Conservation (phyloP, 2,797 vertebrate genomes). For the Spinibarbus caldwelli region DNA sequence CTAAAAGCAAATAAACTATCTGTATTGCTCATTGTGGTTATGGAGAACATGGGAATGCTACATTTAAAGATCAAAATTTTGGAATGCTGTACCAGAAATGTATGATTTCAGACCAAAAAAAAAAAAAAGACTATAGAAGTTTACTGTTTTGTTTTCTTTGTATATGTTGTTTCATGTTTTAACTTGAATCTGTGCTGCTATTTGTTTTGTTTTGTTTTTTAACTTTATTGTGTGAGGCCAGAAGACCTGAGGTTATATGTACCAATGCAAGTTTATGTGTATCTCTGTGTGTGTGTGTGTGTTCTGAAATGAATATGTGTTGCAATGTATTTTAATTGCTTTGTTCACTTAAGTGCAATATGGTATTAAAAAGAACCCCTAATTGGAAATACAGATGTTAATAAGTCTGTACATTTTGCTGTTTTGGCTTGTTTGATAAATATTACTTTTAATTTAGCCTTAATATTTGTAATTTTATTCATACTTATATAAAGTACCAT, state of each 20-base stretch:
- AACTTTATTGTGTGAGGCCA: conserved; percentile 25
- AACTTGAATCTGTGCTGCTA: conserved; percentile 42
- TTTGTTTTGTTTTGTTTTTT: neutral
- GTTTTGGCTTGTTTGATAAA: conserved; percentile 27
- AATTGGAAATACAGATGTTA: conserved; percentile 22
- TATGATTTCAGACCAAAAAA: conserved; percentile 9
- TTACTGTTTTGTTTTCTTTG: conserved; percentile 25
- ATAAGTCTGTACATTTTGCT: neutral
- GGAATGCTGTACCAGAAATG: conserved; percentile 12
- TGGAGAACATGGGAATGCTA: neutral
- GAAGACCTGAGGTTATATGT: neutral
- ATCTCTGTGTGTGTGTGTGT: conserved; percentile 26
- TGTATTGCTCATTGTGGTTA: conserved; percentile 13
- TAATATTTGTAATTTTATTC: neutral
- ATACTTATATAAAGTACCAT: neutral
- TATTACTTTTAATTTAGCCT: neutral
- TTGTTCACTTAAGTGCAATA: conserved; percentile 50
- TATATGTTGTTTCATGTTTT: conserved; percentile 19
- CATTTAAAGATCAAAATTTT: conserved; percentile 6
- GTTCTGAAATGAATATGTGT: conserved; percentile 32
- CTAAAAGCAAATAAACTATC: neutral
- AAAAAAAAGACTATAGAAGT: neutral
- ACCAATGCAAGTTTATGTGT: conserved; percentile 7
- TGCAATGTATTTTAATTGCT: conserved; percentile 38
- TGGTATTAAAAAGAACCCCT: conserved; percentile 15